Base-by-base conservation (phyloP, 2,113 vertebrate species). In the Spilogale gracilis region DNA sequence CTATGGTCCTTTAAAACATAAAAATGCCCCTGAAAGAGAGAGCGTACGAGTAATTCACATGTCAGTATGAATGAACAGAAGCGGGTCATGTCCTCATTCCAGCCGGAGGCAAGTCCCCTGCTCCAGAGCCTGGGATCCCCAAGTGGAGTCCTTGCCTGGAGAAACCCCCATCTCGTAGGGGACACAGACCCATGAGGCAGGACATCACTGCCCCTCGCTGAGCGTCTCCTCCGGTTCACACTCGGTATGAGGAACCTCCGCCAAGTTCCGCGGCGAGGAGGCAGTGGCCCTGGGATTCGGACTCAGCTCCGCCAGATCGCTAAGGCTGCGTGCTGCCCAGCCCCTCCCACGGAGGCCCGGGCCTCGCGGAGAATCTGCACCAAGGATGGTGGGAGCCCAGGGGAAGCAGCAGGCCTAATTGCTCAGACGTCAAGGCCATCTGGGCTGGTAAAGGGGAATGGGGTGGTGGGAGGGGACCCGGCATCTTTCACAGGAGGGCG, bases 1-100 rank as follows among this genome's bases (percentile, higher is more conserved):
- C 43, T 69, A 48, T 76, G 13, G 65, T 63, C 52, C 32, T 88
- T 92, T 93, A 76, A 95, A 96, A 48, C 82, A 63, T 56, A 74
- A 56, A 82, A 60, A 86, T 60, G 32, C 81, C 48, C 32, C 81
- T 50, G n/a, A 87, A 95, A 87, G 56, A 67, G 81, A 81, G 20
- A 87, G 58, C 56, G 56, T 65, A 63, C 71, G 78, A 74, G n/a
- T 84, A 84, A 63, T 73, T 90, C 80, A 58, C 45, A 56, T 82
- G 27, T 74, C 88, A 94, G 52, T 95, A 32, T 85, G 65, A 96
- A 76, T 90, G 61, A 82, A 76, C 65, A 95, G 61, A 81, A 93
- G 89, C 58, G 79, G 65, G 3, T 6, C 79, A 81, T 56, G 45
- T 90, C 67, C 43, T 96, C 50, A 60, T 89, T 96, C 91, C 48